Conservation (phyloP, 2,113 vertebrate species). For the Enhydra lutris region DNA sequence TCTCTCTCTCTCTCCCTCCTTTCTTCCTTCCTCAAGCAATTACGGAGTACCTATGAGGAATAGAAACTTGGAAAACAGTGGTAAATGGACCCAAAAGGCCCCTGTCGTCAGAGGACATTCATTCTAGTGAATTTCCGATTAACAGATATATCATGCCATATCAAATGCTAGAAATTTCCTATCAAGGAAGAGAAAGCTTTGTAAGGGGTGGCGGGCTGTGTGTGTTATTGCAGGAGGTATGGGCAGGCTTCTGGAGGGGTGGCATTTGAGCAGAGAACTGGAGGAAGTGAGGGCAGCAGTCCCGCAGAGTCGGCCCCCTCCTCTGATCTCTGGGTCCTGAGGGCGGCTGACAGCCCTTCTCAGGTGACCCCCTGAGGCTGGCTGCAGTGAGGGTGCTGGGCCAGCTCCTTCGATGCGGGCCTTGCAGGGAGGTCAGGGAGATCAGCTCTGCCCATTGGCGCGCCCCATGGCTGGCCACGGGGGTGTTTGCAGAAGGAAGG, state of each 20-base stretch:
- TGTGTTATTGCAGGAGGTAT: accelerated
- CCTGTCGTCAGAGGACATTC: background rate
- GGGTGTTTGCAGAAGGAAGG: constrained; percentile 45
- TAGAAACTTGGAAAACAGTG: background rate
- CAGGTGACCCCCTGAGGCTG: background rate
- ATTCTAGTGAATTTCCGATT: background rate
- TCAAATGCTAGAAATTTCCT: background rate
- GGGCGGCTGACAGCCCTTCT: background rate
- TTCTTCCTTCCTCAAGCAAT: background rate
- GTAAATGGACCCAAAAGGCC: background rate
- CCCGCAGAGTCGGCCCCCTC: background rate
- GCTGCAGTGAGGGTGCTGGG: background rate
- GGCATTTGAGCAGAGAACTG: background rate
- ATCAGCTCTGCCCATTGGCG: background rate
- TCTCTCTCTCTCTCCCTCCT: background rate
- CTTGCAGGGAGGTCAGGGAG: background rate
- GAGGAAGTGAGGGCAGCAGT: background rate
- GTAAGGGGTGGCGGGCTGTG: accelerated
- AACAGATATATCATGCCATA: background rate
- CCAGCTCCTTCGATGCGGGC: background rate
- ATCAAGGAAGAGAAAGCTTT: background rate
- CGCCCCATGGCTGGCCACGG: background rate
- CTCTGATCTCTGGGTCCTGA: background rate
- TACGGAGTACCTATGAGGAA: background rate
- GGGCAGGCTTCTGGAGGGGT: background rate